Conservation (phyloP, 2,113 vertebrate genomes). For the Ursus arctos region DNA sequence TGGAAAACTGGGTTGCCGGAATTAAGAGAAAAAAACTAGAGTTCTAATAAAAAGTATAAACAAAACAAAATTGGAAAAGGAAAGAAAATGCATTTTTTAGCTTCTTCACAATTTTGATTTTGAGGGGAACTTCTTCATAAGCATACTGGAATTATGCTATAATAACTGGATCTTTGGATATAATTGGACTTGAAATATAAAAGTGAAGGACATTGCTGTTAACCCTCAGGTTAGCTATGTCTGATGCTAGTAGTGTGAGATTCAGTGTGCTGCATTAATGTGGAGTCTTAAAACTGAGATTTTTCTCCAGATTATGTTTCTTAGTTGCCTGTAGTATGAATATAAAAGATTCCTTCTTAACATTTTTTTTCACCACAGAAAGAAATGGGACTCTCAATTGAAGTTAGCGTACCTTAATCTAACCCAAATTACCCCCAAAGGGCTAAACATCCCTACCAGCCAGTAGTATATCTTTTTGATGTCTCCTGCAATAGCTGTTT, state of each 20-base stretch:
- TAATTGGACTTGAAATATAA: background rate
- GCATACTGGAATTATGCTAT: background rate
- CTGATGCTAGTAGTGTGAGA: background rate
- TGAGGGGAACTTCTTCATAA: background rate
- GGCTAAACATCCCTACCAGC: background rate
- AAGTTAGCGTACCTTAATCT: constrained; percentile 49
- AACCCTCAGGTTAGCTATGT: background rate
- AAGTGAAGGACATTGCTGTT: background rate
- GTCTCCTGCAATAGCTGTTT: constrained; percentile 1
- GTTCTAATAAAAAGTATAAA: background rate
- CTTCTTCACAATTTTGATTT: background rate
- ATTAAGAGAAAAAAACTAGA: background rate
- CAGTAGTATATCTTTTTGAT: constrained; percentile 34
- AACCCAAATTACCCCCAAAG: constrained; percentile 63
- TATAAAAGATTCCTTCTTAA: constrained; percentile 43
- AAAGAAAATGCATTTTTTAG: background rate
- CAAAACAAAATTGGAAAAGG: background rate
- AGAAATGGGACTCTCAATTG: background rate
- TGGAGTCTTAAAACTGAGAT: background rate
- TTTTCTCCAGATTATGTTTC: constrained; percentile 23
- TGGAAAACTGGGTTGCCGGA: background rate
- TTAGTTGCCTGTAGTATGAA: constrained; percentile 34
- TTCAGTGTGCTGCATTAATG: background rate
- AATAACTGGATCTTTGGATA: background rate
- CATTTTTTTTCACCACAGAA: background rate